Evolutionary conservation across 2,797 vertebrate species (phyloP).

Genomic region (Philypnodon macrostomus): DNA sequence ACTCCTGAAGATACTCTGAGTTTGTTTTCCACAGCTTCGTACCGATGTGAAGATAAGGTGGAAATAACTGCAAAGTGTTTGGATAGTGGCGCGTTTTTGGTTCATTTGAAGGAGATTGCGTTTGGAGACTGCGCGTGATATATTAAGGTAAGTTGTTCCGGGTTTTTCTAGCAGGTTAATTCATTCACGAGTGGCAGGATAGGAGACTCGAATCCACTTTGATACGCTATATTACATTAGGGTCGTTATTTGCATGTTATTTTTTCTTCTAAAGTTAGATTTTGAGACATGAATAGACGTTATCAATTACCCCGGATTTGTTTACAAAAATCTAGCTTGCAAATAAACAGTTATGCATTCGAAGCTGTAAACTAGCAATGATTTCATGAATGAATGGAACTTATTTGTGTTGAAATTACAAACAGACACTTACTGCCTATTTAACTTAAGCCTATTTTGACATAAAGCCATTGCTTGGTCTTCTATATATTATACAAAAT

Average conservation of each 20-base stretch:
- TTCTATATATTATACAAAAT: too few species aligned
- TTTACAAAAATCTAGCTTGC: too few species aligned
- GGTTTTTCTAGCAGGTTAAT: background rate
- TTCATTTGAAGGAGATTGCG: slow-evolving; percentile 11
- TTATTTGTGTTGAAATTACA: too few species aligned
- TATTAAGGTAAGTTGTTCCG: slow-evolving; percentile 38
- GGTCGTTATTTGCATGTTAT: too few species aligned
- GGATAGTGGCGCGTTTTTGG: slow-evolving; percentile 12
- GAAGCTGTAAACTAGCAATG: too few species aligned
- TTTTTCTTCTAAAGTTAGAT: too few species aligned
- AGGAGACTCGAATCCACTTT: background rate
- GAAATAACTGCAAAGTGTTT: slow-evolving; percentile 7
- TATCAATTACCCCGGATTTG: too few species aligned
- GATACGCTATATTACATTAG: background rate
- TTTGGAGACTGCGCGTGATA: slow-evolving; percentile 21
- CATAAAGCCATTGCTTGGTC: too few species aligned
- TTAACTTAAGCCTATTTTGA: too few species aligned
- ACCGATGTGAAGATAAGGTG: background rate
- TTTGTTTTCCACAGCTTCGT: slow-evolving; percentile 1
- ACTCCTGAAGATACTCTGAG: slow-evolving; percentile 22
- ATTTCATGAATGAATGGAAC: too few species aligned
- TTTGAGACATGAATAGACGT: too few species aligned
- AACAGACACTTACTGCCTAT: too few species aligned
- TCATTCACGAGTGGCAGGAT: background rate
- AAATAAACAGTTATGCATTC: background rate